Base-by-base conservation (phyloP, 2,113 vertebrate species). In the Chloropsis cyanopogon region DNA sequence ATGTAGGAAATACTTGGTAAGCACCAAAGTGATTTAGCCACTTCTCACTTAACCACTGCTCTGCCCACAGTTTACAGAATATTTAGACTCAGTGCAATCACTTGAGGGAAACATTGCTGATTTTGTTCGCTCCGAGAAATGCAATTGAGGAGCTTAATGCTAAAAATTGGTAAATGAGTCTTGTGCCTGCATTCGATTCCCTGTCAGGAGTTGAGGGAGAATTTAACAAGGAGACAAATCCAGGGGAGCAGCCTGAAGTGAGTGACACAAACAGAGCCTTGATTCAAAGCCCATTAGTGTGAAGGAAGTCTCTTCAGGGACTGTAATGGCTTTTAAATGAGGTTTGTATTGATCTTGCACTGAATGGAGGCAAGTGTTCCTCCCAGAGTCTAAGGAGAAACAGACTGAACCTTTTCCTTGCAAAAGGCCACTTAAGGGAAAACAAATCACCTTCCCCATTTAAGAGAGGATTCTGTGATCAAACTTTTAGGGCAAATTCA, bases 301-400 rank as follows among this genome's bases (percentile, higher is more conserved):
- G 70, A 76, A 22, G 37, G 25, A 85, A 89, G 13, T 22, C 53
- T 89, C 77, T 82, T 64, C 53, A 39, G 33, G 60, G 49, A 12
- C 71, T 61, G 11, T 46, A 90, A 91, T 83, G 80, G 76, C 68
- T 90, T 95, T 95, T 86, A 78, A 78, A 94, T 82, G 69, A 86
- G 88, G n/a, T 71, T 91, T 78, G 31, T 86, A 96, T 88, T 81
- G 94, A 95, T 96, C 94, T 90, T 94, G 29, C 61, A 68, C 44
- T 52, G 41, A 60, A 42, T 49, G 76, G 71, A 82, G 75, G 14
- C 22, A 81, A 84, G 4, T 2, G 4, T 78, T 90, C 26, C 60
- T 90, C 66, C 9, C 44, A 29, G 76, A 81, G 56, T 22, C 64
- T 12, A 6, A 68, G 68, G n/a, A 60, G 52, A 47, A 88, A 12